Percentiles rank a stretch among this genome's conserved stretches.
Evolutionary conservation across 2,797 vertebrate genomes (phyloP).

Genomic region (Dipus sagitta): DNA sequence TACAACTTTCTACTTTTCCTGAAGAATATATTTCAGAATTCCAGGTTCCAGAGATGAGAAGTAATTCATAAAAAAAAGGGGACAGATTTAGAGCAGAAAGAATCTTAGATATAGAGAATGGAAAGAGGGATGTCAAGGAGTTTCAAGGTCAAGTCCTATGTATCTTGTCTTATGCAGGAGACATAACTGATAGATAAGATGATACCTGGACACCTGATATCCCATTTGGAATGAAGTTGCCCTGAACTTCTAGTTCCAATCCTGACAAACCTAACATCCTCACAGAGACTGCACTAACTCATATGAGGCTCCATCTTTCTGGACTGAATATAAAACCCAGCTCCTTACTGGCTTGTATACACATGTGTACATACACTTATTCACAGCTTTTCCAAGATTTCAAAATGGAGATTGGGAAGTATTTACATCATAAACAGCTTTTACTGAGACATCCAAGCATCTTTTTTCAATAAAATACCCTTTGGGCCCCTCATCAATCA

Average conservation of each 20-base stretch:
- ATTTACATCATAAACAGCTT: neutral
- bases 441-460: neutral
- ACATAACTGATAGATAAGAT: neutral
- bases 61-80: neutral
- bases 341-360: neutral
- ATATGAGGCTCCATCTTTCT: neutral
- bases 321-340: neutral
- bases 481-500: neutral
- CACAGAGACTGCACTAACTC: neutral
- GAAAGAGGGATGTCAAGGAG: fast-evolving
- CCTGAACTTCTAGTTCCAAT: neutral
- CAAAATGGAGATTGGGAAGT: neutral
- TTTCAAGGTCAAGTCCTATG: neutral
- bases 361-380: neutral
- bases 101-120: neutral
- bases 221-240: neutral
- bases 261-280: neutral
- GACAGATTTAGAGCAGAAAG: neutral
- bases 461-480: conserved; percentile 25
- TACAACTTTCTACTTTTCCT: neutral
- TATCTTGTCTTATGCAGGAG: neutral
- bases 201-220: neutral
- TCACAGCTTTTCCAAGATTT: neutral
- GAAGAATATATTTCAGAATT: neutral
- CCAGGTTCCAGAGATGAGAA: neutral